phyloP scores from a whole-genome alignment of 2,113 vertebrate genomes.

The Shinisaurus crocodilurus region DNA sequence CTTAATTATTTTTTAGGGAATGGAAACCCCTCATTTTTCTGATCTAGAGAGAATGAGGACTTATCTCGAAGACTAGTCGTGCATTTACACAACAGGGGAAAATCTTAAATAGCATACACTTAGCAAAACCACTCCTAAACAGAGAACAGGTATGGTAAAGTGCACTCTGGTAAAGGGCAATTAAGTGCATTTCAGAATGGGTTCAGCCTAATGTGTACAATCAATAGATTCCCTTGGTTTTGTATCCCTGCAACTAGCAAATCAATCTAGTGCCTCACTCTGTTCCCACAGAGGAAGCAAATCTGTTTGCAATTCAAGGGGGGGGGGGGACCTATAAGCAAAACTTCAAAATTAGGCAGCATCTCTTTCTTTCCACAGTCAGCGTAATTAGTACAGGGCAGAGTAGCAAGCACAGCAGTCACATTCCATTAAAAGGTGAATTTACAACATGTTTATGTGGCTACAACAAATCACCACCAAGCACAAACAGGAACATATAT shows the following conservation, averaged over 20 bases:
- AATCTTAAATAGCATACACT: background rate
- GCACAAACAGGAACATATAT: conserved; percentile 14
- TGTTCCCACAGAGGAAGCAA: conserved; percentile 68
- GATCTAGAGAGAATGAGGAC: background rate
- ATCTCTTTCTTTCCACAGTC: conserved; percentile 52
- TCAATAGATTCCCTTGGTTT: conserved; percentile 53
- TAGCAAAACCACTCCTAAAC: background rate
- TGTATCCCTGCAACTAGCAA: conserved; percentile 55
- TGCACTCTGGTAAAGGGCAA: conserved; percentile 59
- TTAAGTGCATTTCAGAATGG: conserved; percentile 60
- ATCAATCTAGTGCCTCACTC: conserved; percentile 68
- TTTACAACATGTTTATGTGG: background rate
- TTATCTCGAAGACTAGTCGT: background rate
- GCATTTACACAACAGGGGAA: background rate
- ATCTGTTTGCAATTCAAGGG: conserved; percentile 71
- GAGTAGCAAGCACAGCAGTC: conserved; percentile 18
- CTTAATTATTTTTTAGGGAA: background rate
- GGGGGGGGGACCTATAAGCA: conserved; percentile 60
- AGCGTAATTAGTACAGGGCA: conserved; percentile 42
- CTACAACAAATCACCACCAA: conserved; percentile 1
- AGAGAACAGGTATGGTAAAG: background rate
- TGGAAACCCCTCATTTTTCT: background rate
- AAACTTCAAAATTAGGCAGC: conserved; percentile 55
- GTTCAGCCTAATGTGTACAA: conserved; percentile 52
- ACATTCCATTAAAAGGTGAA: conserved; percentile 37